Conservation (phyloP, 2,113 vertebrate species). For the Triplophysa dalaica region DNA sequence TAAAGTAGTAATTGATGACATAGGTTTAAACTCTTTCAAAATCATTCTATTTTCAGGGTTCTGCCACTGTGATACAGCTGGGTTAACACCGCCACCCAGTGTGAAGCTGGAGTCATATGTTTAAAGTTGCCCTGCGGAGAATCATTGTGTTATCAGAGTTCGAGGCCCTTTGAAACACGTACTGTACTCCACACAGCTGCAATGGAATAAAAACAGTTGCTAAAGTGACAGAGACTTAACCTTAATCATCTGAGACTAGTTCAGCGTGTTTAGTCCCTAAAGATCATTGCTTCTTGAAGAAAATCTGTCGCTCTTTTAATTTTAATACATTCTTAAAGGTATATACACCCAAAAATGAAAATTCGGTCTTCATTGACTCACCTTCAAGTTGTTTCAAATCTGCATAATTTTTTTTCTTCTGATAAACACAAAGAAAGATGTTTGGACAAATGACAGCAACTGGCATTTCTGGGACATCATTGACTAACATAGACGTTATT, state of each 20-base stretch:
- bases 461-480: too few relatives aligned
- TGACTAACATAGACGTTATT: too few relatives aligned
- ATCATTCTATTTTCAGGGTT: not conserved
- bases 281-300: not conserved
- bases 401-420: too few relatives aligned
- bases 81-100: conserved; percentile 8
- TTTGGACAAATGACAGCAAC: too few relatives aligned
- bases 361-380: too few relatives aligned
- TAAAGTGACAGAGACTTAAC: not conserved
- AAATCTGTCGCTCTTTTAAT: not conserved
- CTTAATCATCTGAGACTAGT: not conserved
- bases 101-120: not conserved
- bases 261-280: not conserved
- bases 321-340: not conserved
- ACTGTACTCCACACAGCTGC: too few relatives aligned
- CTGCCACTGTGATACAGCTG: not conserved
- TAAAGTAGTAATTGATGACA: too few relatives aligned
- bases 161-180: not conserved
- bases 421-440: too few relatives aligned
- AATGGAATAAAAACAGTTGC: not conserved
- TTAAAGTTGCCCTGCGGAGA: not conserved
- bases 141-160: not conserved
- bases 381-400: too few relatives aligned
- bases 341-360: too few relatives aligned
- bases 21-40: too few relatives aligned